These are phyloP conservation scores for Teleopsis dalmanni DNA, from an alignment of 1,140 invertebrate species.

Conservation along the genomic window DNA sequence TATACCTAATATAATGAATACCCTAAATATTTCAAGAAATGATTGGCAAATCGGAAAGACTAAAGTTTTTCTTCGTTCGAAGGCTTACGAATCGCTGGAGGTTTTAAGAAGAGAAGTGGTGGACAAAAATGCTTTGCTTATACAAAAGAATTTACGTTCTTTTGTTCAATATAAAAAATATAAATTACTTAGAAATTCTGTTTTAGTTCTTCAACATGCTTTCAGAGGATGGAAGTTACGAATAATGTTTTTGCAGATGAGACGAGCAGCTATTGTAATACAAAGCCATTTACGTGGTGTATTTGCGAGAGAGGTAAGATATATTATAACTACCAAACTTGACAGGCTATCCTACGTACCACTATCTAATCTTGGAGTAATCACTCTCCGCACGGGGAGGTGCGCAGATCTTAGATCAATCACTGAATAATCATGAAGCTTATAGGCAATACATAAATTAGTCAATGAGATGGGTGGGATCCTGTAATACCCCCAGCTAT, in stretches of 20 bases:
- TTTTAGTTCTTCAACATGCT: conserved; percentile 73
- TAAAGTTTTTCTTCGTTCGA: conserved; percentile 80
- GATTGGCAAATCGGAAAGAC: conserved; percentile 90
- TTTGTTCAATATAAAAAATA: conserved; percentile 62
- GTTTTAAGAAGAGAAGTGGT: conserved; percentile 65
- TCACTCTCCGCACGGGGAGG: no score
- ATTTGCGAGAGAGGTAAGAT: conserved; percentile 74
- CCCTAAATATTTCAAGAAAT: conserved; percentile 54
- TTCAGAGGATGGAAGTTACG: conserved; percentile 80
- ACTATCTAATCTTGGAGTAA: no score
- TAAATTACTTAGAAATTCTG: conserved; percentile 59
- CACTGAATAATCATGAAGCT: no score
- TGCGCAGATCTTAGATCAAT: no score
- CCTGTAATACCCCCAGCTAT: no score
- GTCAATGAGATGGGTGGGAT: no score
- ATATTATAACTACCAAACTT: no score
- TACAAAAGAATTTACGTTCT: conserved; percentile 71
- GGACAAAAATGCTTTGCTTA: conserved; percentile 61
- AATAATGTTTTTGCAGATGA: conserved; percentile 71
- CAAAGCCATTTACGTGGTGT: conserved; percentile 84
- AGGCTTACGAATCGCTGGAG: conserved; percentile 82
- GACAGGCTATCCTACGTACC: no score
- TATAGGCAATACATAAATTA: no score
- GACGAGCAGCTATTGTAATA: conserved; percentile 80
- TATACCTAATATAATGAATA: conserved; percentile 48